These are phyloP conservation scores for Aspidapion aeneum DNA, from an alignment of 2,888 invertebrate genomes.

Conservation along the genomic window DNA sequence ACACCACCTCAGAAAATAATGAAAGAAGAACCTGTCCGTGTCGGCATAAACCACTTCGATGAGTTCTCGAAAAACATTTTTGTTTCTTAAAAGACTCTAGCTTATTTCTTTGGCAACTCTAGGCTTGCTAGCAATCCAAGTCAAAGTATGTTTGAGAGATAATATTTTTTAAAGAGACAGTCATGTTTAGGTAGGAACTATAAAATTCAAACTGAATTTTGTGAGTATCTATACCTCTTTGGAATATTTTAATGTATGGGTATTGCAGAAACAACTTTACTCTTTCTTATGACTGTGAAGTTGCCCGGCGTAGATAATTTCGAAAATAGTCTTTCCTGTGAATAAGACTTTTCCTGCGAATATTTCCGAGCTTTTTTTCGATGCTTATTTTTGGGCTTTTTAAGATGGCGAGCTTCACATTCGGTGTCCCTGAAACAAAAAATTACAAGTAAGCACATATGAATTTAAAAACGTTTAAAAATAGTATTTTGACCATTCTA, in stretches of 20 bases:
- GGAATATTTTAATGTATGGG: neutral
- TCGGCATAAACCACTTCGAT: too few relatives aligned
- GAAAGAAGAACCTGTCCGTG: too few relatives aligned
- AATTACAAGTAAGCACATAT: neutral
- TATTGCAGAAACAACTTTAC: neutral
- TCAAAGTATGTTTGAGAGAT: too few relatives aligned
- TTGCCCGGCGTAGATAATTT: neutral
- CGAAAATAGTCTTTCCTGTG: neutral
- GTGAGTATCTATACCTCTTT: neutral
- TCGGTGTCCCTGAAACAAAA: constrained; percentile 13
- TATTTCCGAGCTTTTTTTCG: neutral
- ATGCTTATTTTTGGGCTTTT: constrained; percentile 1
- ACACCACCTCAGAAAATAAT: too few relatives aligned
- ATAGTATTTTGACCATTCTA: neutral
- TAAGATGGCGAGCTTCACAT: constrained; percentile 8
- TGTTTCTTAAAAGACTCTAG: too few relatives aligned
- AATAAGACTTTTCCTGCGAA: neutral
- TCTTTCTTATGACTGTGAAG: neutral
- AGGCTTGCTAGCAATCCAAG: too few relatives aligned
- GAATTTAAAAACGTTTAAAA: neutral
- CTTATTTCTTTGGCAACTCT: too few relatives aligned
- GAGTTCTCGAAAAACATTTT: too few relatives aligned
- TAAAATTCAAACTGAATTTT: too few relatives aligned
- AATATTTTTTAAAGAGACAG: too few relatives aligned
- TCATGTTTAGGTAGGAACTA: too few relatives aligned